A percentile compares a stretch with the other conserved stretches of the same genome.
Evolutionary conservation across 2,888 invertebrate genomes (phyloP).

Genomic region (Caenorhabditis sp.): DNA sequence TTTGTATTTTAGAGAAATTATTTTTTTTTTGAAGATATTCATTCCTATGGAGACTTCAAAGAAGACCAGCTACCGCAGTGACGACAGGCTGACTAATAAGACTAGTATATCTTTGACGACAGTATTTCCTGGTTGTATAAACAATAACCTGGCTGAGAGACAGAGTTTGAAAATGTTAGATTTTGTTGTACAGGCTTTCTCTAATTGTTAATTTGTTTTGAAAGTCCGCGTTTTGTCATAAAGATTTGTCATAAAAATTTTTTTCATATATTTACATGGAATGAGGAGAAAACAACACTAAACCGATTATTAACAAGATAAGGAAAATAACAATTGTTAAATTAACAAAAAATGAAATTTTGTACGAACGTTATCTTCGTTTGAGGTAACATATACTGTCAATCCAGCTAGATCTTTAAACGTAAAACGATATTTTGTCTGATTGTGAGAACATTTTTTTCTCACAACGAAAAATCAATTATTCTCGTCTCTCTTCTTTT

Average conservation of each 20-base stretch:
- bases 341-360: no score
- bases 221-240: not conserved
- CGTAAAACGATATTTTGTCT: no score
- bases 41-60: not conserved
- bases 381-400: no score
- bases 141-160: constrained; percentile 31
- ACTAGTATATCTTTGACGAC: constrained; percentile 22
- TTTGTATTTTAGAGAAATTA: not conserved
- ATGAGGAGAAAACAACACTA: no score
- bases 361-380: no score
- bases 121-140: constrained; percentile 30
- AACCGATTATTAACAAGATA: no score
- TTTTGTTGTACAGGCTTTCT: constrained; percentile 20
- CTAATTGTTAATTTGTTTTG: constrained; percentile 3
- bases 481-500: no score
- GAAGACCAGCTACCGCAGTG: not conserved
- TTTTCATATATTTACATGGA: no score
- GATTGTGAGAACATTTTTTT: no score
- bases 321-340: no score
- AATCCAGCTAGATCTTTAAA: no score
- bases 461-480: no score
- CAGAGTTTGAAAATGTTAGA: constrained; percentile 21
- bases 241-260: not conserved
- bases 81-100: not conserved
- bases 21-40: constrained; percentile 2